These are phyloP conservation scores for Elegia similella DNA, from an alignment of 2,888 invertebrate genomes.

Conservation along the genomic window DNA sequence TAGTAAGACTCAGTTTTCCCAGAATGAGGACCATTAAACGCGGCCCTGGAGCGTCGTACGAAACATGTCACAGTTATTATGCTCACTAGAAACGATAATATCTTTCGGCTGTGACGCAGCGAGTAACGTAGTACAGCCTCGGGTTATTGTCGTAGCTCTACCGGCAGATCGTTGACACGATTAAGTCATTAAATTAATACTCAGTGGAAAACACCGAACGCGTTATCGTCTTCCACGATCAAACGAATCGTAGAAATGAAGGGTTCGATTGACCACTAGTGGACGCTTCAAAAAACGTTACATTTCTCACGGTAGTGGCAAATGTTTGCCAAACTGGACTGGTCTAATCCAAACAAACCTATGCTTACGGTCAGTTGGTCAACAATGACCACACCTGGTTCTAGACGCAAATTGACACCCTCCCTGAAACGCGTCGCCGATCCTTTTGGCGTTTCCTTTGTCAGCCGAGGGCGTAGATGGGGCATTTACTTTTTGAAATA, in stretches of 20 bases:
- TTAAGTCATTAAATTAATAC: constrained; percentile 47
- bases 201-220: constrained; percentile 24
- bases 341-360: constrained; percentile 64
- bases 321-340: constrained; percentile 57
- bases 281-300: constrained; percentile 46
- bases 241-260: constrained; percentile 3
- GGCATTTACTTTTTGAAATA: constrained; percentile 57
- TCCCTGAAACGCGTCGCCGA: constrained; percentile 54
- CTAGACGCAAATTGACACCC: constrained; percentile 67
- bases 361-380: constrained; percentile 71
- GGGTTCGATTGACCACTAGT: constrained; percentile 27
- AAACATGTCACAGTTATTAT: constrained; percentile 80
- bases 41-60: constrained; percentile 69
- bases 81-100: constrained; percentile 75
- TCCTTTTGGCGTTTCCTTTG: constrained; percentile 64
- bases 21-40: constrained; percentile 72
- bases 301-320: constrained; percentile 63
- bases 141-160: constrained; percentile 54
- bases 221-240: constrained; percentile 18
- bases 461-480: constrained; percentile 61
- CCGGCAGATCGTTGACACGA: constrained; percentile 59
- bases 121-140: constrained; percentile 46
- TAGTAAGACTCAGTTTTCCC: constrained; percentile 69
- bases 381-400: constrained; percentile 73
- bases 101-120: constrained; percentile 68